Conservation (phyloP, 1,140 invertebrate species). For the Trichonephila inaurata region DNA sequence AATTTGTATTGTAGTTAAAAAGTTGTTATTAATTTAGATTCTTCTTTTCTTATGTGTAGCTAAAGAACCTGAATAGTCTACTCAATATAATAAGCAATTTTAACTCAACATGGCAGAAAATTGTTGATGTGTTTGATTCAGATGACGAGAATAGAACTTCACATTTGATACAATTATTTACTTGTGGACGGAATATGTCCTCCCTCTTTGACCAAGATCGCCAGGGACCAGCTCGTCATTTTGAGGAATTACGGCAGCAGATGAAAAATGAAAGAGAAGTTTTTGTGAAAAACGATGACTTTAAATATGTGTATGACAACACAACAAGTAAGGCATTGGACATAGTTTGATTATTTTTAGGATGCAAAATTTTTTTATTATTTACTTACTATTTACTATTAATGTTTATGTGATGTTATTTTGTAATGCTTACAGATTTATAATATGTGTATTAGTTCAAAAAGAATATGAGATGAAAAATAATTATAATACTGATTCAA, state of each 20-base stretch:
- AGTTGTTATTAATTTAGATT: background rate
- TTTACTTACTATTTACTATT: background rate
- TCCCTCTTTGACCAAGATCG: constrained; percentile 76
- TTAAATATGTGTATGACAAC: constrained; percentile 78
- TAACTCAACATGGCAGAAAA: constrained; percentile 46
- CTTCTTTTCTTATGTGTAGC: background rate
- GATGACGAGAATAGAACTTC: constrained; percentile 75
- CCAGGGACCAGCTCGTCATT: constrained; percentile 75
- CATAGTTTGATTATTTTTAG: background rate
- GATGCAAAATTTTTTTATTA: background rate
- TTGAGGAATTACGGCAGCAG: constrained; percentile 78
- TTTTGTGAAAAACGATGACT: constrained; percentile 76
- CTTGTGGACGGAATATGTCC: constrained; percentile 78
- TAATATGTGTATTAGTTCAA: no score
- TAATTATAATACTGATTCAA: no score
- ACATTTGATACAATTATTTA: constrained; percentile 76
- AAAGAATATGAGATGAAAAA: no score
- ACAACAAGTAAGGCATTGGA: constrained; percentile 76
- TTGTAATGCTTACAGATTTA: no score
- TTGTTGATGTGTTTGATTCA: constrained; percentile 55
- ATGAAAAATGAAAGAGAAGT: constrained; percentile 77
- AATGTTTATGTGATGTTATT: no score
- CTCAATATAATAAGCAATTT: constrained; percentile 29
- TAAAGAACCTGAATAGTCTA: background rate
- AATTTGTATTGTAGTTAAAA: background rate